A percentile compares a stretch with the other conserved stretches of the same genome.
phyloP scores from a whole-genome alignment of 2,888 invertebrate species.

The Heliconius hortense region DNA sequence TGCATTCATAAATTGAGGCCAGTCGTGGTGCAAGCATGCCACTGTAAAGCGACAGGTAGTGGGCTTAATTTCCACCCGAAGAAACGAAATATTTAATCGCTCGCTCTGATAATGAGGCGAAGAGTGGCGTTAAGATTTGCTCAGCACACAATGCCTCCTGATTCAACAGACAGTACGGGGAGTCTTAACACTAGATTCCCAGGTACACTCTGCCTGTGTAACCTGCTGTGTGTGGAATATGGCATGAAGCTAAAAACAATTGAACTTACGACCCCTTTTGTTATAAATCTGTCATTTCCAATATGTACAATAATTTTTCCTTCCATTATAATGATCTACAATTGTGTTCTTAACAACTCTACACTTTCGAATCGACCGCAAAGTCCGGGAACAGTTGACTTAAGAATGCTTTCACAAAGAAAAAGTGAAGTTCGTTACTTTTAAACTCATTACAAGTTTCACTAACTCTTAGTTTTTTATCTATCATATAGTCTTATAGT shows the following conservation, averaged over 20 bases:
- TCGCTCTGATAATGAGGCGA: too few species aligned
- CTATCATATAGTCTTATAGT: neutral
- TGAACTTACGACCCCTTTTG: neutral
- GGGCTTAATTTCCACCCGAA: too few species aligned
- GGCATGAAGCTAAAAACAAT: neutral
- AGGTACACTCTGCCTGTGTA: too few species aligned
- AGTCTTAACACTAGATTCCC: too few species aligned
- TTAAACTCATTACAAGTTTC: constrained; percentile 26
- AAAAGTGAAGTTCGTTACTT: constrained; percentile 22
- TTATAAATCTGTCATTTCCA: neutral
- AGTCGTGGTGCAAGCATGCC: too few species aligned
- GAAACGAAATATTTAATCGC: too few species aligned
- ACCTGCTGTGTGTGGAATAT: too few species aligned
- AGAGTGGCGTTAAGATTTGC: too few species aligned
- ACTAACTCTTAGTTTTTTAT: constrained; percentile 20
- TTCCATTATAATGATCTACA: constrained; percentile 6
- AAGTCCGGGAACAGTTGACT: constrained; percentile 16
- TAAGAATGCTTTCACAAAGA: constrained; percentile 21
- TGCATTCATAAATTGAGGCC: too few species aligned
- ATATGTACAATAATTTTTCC: neutral
- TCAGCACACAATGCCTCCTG: too few species aligned
- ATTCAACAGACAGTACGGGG: too few species aligned
- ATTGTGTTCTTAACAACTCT: constrained; percentile 15
- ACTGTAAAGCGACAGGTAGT: too few species aligned
- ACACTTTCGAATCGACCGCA: constrained; percentile 18